Percentiles rank a stretch among this genome's conserved stretches.
Conservation (phyloP, 2,888 invertebrate genomes). For the Prosopocoilus inquinatus region DNA sequence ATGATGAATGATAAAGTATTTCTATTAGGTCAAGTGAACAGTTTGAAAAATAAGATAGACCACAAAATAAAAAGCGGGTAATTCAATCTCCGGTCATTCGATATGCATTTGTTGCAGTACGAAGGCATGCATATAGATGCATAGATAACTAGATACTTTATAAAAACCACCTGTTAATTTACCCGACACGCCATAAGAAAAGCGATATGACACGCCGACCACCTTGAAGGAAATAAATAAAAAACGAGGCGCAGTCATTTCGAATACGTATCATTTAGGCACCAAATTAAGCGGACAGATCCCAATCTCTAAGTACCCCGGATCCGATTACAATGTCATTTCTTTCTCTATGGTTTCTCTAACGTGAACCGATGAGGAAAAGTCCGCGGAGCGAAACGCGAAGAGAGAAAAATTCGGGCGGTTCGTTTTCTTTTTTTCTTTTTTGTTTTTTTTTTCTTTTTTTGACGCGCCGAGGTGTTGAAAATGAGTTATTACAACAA, state of each 20-base stretch:
- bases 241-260: conserved; percentile 29
- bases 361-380: neutral
- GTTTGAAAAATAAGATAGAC: conserved; percentile 9
- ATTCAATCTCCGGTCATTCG: conserved; percentile 23
- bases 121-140: conserved; percentile 34
- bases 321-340: conserved; percentile 14
- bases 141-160: conserved; percentile 34
- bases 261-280: conserved; percentile 34
- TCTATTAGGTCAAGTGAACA: conserved; percentile 1
- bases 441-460: neutral
- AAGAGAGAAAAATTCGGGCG: neutral
- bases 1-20: too few species aligned
- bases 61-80: conserved; percentile 20
- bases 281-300: conserved; percentile 37
- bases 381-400: neutral
- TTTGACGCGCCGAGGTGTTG: neutral
- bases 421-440: too few species aligned
- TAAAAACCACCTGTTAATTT: conserved; percentile 35
- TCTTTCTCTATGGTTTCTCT: neutral
- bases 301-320: conserved; percentile 18
- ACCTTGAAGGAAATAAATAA: conserved; percentile 27
- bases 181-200: conserved; percentile 24
- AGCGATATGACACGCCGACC: conserved; percentile 32
- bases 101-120: conserved; percentile 32
- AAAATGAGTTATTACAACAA: neutral